A percentile compares a stretch with the other conserved stretches of the same genome.
These are phyloP conservation scores for Geopemphigus sp. DNA, from an alignment of 1,140 invertebrate species.

Conservation along the genomic window DNA sequence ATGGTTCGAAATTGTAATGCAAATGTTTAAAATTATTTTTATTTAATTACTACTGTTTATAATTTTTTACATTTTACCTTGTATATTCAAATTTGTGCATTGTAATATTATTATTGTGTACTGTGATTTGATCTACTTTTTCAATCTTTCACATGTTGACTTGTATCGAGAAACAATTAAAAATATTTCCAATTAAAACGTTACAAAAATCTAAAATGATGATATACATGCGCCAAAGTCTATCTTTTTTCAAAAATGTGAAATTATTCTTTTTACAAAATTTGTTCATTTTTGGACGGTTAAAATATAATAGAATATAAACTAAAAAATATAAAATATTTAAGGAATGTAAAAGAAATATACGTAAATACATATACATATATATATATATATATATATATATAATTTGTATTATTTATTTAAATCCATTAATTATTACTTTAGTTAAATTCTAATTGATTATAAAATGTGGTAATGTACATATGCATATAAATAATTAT, in stretches of 20 bases:
- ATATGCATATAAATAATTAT: background rate
- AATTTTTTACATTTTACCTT: background rate
- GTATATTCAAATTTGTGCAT: background rate
- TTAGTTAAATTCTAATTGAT: slow-evolving; percentile 19
- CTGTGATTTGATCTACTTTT: background rate
- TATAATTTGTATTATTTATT: background rate
- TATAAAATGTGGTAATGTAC: background rate
- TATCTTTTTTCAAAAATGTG: background rate
- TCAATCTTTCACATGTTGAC: slow-evolving; percentile 15
- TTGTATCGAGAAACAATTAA: background rate
- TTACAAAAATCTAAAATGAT: background rate
- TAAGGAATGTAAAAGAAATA: slow-evolving; percentile 30
- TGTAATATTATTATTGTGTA: background rate
- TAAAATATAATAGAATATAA: background rate
- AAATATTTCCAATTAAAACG: background rate
- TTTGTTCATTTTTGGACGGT: background rate
- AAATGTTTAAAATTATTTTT: background rate
- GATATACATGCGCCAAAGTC: background rate
- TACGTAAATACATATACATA: background rate
- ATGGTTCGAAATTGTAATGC: background rate
- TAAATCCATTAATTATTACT: slow-evolving; percentile 5
- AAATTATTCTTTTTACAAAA: background rate
- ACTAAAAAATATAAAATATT: background rate
- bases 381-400: background rate
- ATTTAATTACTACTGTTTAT: background rate